A percentile compares a stretch with the other conserved stretches of the same genome.
These are phyloP conservation scores for Meteorus colon DNA, from an alignment of 2,888 invertebrate genomes.

Conservation along the genomic window DNA sequence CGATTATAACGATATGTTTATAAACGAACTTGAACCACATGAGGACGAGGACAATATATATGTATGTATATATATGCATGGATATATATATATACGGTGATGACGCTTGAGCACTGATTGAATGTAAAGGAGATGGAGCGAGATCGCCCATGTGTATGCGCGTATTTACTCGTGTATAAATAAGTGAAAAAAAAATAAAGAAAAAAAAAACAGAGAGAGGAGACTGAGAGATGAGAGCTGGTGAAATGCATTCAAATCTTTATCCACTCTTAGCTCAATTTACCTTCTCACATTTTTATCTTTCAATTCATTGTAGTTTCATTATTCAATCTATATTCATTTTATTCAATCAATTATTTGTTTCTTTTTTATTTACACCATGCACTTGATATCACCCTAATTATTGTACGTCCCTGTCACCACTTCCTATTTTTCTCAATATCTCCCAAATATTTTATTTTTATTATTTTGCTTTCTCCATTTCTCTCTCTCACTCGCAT, in stretches of 20 bases:
- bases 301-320: background rate
- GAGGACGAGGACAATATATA: constrained; percentile 26
- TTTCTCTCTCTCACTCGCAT: constrained; percentile 33
- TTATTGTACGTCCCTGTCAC: constrained; percentile 42
- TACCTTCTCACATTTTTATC: constrained; percentile 41
- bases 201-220: background rate
- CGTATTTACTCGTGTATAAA: background rate
- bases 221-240: background rate
- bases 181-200: background rate
- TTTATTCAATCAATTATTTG: background rate
- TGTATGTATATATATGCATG: no score
- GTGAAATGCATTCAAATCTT: background rate
- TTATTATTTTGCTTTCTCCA: constrained; percentile 30
- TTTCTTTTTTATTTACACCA: constrained; percentile 13
- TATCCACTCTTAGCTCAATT: constrained; percentile 43
- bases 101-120: constrained; percentile 34
- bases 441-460: constrained; percentile 12
- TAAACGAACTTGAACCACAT: constrained; percentile 48
- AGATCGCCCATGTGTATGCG: constrained; percentile 17
- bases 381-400: constrained; percentile 49
- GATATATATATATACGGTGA: constrained; percentile 6
- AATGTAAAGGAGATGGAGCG: constrained; percentile 13
- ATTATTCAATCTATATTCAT: background rate
- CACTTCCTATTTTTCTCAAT: constrained; percentile 33
- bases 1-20: constrained; percentile 46